These are phyloP conservation scores for Mycetomoellerius zeteki DNA, from an alignment of 1,140 invertebrate species.

Conservation along the genomic window DNA sequence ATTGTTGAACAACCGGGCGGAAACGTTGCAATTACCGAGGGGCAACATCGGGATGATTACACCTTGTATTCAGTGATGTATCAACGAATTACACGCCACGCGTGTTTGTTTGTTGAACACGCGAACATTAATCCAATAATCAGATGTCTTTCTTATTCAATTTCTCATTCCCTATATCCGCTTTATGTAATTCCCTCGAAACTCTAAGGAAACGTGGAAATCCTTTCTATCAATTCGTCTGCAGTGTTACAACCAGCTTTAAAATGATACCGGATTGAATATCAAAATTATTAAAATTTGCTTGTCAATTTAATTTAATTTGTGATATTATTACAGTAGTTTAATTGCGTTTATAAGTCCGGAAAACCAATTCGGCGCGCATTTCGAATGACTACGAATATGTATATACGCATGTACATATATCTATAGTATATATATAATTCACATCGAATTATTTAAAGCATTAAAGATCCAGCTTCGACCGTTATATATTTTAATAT, in stretches of 20 bases:
- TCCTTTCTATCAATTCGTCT: background rate
- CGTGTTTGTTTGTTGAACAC: slow-evolving; percentile 57
- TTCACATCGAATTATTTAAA: too few species aligned
- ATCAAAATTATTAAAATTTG: too few species aligned
- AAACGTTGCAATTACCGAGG: slow-evolving; percentile 71
- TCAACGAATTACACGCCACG: slow-evolving; percentile 56
- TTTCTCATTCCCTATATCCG: slow-evolving; percentile 32
- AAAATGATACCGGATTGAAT: too few species aligned
- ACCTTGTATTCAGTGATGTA: slow-evolving; percentile 65
- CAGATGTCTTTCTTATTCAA: slow-evolving; percentile 43
- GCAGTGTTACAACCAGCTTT: background rate
- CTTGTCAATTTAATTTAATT: too few species aligned
- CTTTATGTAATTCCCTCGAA: background rate
- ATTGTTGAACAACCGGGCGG: slow-evolving; percentile 67
- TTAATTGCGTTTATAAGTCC: too few species aligned
- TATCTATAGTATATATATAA: too few species aligned
- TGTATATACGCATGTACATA: too few species aligned
- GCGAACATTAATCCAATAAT: slow-evolving; percentile 58
- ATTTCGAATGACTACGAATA: too few species aligned
- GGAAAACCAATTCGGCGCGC: too few species aligned
- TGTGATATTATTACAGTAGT: too few species aligned
- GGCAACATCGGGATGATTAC: slow-evolving; percentile 66
- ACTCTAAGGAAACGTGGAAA: background rate
- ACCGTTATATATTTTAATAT: too few species aligned
- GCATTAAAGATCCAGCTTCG: too few species aligned